Percentiles rank a stretch among this genome's conserved stretches.
Conservation (phyloP, 2,113 vertebrate species). For the Eulemur rufifrons region DNA sequence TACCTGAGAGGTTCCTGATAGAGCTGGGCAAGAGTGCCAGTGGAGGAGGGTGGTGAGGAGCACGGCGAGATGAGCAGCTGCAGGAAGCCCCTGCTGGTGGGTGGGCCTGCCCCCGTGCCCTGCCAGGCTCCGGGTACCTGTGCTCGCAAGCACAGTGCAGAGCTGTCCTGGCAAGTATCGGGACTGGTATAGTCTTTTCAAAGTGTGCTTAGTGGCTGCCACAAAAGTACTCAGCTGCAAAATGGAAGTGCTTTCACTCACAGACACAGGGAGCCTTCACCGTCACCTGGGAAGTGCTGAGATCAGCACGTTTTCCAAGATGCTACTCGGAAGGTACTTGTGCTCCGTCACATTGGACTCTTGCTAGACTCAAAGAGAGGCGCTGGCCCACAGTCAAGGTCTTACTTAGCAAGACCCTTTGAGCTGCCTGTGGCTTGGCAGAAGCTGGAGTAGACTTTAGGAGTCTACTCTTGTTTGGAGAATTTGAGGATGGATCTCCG, state of each 20-base stretch:
- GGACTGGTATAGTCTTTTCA: fast-evolving
- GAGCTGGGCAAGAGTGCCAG: fast-evolving
- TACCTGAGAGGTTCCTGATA: not conserved
- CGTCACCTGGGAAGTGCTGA: too few relatives aligned
- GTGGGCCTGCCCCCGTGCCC: not conserved
- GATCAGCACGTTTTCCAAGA: not conserved
- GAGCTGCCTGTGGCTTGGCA: not conserved
- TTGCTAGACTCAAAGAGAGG: not conserved
- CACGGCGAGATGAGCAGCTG: not conserved
- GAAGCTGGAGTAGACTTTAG: not conserved
- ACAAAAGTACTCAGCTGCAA: not conserved
- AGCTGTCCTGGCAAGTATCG: not conserved
- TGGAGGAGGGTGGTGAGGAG: not conserved
- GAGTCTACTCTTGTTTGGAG: not conserved
- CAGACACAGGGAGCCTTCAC: not conserved
- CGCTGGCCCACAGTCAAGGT: not conserved
- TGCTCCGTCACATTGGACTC: too few relatives aligned
- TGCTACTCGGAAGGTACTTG: not conserved
- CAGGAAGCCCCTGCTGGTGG: not conserved
- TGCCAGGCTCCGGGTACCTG: not conserved
- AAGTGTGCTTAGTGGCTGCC: fast-evolving
- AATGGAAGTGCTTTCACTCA: not conserved
- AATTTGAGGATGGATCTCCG: not conserved
- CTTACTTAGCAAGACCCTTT: not conserved
- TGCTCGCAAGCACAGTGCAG: fast-evolving